Percentiles rank a stretch among this genome's conserved stretches.
These are phyloP conservation scores for Cosmia pyralina DNA, from an alignment of 2,888 invertebrate genomes.

Conservation along the genomic window DNA sequence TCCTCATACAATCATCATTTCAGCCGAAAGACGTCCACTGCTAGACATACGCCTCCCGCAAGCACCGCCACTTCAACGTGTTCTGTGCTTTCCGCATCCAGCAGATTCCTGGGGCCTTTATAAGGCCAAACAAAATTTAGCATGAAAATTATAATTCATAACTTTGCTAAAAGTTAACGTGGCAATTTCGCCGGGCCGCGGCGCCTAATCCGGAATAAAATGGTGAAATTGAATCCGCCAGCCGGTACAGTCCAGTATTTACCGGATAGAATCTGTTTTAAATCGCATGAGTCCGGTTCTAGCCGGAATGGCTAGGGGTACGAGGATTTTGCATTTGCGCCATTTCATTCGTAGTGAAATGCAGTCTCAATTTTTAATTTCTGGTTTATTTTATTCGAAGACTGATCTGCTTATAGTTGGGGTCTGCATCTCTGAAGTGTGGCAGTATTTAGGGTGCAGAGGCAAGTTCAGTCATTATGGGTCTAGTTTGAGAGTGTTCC, in stretches of 20 bases:
- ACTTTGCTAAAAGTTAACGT: constrained; percentile 67
- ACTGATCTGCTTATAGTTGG: constrained; percentile 16
- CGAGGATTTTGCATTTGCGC: constrained; percentile 70
- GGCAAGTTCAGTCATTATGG: background rate
- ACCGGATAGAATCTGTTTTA: constrained; percentile 74
- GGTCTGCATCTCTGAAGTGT: constrained; percentile 5
- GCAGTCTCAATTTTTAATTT: constrained; percentile 20
- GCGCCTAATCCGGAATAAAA: constrained; percentile 73
- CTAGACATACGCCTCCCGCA: no score
- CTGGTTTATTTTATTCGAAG: constrained; percentile 18
- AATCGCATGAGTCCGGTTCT: constrained; percentile 71
- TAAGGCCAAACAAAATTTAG: constrained; percentile 53
- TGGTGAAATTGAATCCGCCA: constrained; percentile 71
- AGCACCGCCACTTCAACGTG: no score
- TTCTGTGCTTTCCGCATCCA: no score
- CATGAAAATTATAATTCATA: constrained; percentile 66
- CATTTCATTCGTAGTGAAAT: constrained; percentile 55
- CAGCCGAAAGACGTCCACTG: no score
- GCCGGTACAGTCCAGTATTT: constrained; percentile 70
- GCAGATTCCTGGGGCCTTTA: no score
- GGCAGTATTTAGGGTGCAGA: background rate
- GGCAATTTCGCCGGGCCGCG: constrained; percentile 60
- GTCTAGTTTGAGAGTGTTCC: background rate
- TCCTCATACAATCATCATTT: constrained; percentile 32
- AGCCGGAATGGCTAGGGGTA: constrained; percentile 59